phyloP scores from a whole-genome alignment of 2,113 vertebrate species.

The Cinclus cinclus region DNA sequence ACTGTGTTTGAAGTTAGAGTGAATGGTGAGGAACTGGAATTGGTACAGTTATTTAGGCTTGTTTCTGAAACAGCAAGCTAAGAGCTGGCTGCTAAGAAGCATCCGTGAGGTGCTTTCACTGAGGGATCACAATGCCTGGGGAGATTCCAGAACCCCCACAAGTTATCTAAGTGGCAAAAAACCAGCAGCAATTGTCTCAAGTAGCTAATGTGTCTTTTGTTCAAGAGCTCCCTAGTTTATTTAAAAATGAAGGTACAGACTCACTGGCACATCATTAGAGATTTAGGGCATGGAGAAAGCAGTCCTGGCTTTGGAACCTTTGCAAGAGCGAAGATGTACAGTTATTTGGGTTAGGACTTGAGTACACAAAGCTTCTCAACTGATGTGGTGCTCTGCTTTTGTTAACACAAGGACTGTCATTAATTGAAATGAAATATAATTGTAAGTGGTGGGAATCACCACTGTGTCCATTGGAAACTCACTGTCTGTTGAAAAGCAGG shows the following conservation, averaged over 20 bases:
- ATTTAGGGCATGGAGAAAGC: neutral
- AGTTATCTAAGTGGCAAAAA: neutral
- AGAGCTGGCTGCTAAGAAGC: neutral
- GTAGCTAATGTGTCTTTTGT: neutral
- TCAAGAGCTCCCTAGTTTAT: neutral
- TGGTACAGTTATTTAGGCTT: neutral
- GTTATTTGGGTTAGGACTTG: neutral
- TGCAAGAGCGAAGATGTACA: neutral
- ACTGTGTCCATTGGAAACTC: neutral
- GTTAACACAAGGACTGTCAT: neutral
- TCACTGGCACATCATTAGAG: too few relatives aligned
- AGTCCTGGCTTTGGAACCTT: neutral
- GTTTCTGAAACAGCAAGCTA: neutral
- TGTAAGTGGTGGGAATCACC: fast-evolving
- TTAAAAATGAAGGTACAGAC: neutral
- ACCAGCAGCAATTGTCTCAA: neutral
- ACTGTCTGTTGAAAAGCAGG: neutral
- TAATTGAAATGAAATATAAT: neutral
- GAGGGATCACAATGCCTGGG: neutral
- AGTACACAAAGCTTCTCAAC: neutral
- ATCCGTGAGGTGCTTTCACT: neutral
- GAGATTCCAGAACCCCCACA: neutral
- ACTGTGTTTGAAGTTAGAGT: neutral
- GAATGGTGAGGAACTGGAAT: neutral
- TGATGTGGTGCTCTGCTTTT: neutral